Percentiles rank a stretch among this genome's conserved stretches.
phyloP scores from a whole-genome alignment of 37 sponge, comb jelly and placozoan species.

The Cliona cf. orientalis region DNA sequence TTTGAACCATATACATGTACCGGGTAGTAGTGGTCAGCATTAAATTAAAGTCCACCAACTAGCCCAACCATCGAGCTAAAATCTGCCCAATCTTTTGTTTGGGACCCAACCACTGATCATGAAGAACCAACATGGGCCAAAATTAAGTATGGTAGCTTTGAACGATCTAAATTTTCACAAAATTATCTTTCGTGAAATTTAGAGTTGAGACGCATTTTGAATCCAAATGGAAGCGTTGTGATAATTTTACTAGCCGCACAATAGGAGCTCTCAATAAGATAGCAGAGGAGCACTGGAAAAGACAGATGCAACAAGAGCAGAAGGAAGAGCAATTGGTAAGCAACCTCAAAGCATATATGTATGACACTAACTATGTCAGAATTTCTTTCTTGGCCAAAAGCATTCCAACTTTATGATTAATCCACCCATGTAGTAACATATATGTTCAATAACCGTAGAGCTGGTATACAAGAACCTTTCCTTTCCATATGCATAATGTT shows the following conservation, averaged over 20 bases:
- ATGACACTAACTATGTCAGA: too few species aligned
- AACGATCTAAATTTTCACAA: neutral
- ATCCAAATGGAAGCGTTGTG: neutral
- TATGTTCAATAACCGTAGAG: neutral
- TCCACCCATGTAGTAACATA: neutral
- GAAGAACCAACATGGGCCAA: too few species aligned
- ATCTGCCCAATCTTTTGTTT: too few species aligned
- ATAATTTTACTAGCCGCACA: constrained; percentile 19
- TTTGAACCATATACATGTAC: too few species aligned
- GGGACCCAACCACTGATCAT: too few species aligned
- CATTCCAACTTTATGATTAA: neutral
- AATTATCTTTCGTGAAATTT: neutral
- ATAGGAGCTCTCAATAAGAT: constrained; percentile 34
- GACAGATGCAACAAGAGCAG: constrained; percentile 63
- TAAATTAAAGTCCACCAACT: too few species aligned
- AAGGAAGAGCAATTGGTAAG: constrained; percentile 18
- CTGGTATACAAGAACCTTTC: too few species aligned
- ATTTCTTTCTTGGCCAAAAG: too few species aligned
- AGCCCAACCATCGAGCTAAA: too few species aligned
- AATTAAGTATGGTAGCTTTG: too few species aligned
- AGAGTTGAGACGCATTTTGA: neutral
- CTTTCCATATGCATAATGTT: neutral
- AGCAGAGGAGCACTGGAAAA: constrained; percentile 63
- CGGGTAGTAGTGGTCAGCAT: too few species aligned
- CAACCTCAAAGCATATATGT: neutral